These are phyloP conservation scores for Synergus umbraculus DNA, from an alignment of 2,888 invertebrate genomes.

Conservation along the genomic window DNA sequence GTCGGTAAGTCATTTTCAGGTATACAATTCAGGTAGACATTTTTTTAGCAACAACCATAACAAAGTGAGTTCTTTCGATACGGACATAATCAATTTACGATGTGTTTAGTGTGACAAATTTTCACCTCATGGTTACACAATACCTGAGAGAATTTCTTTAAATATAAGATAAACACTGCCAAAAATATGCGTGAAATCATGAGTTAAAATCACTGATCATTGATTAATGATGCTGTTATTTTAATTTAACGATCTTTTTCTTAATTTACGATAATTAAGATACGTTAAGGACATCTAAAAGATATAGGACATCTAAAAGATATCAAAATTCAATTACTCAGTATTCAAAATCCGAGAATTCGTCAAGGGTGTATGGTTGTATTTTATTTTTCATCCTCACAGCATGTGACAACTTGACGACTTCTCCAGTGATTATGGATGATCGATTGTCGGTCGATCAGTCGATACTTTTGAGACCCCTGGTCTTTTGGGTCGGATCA, in stretches of 20 bases:
- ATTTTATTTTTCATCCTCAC: conserved; percentile 25
- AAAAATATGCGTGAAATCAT: too few species aligned
- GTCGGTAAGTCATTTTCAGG: not conserved
- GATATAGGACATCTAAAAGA: not conserved
- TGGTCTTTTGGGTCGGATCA: conserved; percentile 44
- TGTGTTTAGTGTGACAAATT: too few species aligned
- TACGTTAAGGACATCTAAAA: too few species aligned
- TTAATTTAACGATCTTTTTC: too few species aligned
- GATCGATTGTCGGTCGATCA: conserved; percentile 43
- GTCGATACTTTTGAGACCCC: conserved; percentile 44
- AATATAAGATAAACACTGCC: too few species aligned
- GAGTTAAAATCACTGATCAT: too few species aligned
- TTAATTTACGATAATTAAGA: too few species aligned
- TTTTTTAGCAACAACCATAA: not conserved
- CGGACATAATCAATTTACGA: not conserved
- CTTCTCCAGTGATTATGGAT: conserved; percentile 24
- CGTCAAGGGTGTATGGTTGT: conserved; percentile 6
- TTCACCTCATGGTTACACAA: too few species aligned
- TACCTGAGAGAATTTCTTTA: too few species aligned
- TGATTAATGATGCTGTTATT: too few species aligned
- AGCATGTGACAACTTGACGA: conserved; percentile 37
- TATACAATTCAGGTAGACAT: not conserved
- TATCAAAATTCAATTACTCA: conserved; percentile 8
- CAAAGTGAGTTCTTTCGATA: not conserved
- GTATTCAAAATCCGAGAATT: not conserved